Evolutionary conservation across 2,797 vertebrate species (phyloP).

Genomic region (Sternotherus odoratus): DNA sequence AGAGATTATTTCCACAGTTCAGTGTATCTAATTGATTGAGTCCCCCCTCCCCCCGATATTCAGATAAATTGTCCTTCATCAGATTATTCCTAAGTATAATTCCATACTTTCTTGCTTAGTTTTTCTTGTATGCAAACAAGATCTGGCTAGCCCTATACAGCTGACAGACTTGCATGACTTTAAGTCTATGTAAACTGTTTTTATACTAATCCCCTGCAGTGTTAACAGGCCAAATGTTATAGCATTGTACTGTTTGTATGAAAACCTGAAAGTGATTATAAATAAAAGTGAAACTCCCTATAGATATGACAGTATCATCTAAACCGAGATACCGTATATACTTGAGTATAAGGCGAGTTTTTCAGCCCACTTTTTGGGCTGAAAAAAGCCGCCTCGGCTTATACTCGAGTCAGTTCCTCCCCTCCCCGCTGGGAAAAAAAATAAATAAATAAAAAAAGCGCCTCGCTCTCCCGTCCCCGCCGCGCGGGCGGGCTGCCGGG

Average conservation of each 20-base stretch:
- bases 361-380: no score
- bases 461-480: no score
- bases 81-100: background rate
- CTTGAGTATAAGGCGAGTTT: no score
- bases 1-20: background rate
- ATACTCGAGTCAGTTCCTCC: no score
- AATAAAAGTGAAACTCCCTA: no score
- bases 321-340: background rate
- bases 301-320: background rate
- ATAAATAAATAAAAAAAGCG: no score
- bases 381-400: no score
- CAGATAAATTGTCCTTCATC: background rate
- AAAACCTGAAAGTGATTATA: background rate
- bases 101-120: background rate
- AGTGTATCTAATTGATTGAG: background rate
- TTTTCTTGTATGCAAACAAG: background rate
- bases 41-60: no score
- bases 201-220: background rate
- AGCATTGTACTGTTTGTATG: background rate
- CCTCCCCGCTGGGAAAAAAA: no score
- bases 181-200: background rate
- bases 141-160: background rate
- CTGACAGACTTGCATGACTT: background rate
- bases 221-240: background rate
- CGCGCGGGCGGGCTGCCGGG: no score